These are phyloP conservation scores for Limosa lapponica DNA, from an alignment of 2,797 vertebrate species.

Conservation along the genomic window DNA sequence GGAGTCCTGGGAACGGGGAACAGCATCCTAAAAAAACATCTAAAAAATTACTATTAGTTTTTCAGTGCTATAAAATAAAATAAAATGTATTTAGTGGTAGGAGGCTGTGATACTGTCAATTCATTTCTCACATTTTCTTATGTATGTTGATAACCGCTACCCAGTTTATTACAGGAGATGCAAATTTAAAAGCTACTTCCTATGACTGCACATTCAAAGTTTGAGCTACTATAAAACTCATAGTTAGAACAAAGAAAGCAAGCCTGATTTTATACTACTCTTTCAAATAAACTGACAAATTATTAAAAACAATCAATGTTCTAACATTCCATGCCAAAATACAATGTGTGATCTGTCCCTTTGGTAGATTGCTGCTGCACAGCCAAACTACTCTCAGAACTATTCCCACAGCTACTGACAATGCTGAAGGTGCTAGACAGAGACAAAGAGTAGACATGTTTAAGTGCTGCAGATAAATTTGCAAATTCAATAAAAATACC, in stretches of 20 bases:
- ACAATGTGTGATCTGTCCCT: slow-evolving; percentile 35
- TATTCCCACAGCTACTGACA: slow-evolving; percentile 50
- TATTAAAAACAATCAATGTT: neutral
- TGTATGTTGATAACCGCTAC: neutral
- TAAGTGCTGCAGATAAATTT: neutral
- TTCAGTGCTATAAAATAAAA: neutral
- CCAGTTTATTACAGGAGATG: neutral
- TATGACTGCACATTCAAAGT: neutral
- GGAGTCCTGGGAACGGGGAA: neutral
- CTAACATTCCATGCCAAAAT: slow-evolving; percentile 10
- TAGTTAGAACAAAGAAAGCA: neutral
- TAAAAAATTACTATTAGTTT: neutral
- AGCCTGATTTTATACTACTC: neutral
- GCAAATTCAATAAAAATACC: neutral
- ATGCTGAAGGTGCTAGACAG: slow-evolving; percentile 29
- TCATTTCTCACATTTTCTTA: neutral
- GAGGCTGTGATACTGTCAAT: neutral
- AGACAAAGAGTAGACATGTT: slow-evolving; percentile 29
- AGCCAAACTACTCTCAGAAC: slow-evolving; percentile 53
- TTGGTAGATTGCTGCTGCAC: slow-evolving; percentile 38
- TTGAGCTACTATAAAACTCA: neutral
- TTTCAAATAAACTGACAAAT: neutral
- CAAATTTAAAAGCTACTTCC: neutral
- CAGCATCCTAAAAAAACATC: neutral
- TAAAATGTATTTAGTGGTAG: neutral